These are phyloP conservation scores for Danio choprae DNA, from an alignment of 2,797 vertebrate species.

Conservation along the genomic window DNA sequence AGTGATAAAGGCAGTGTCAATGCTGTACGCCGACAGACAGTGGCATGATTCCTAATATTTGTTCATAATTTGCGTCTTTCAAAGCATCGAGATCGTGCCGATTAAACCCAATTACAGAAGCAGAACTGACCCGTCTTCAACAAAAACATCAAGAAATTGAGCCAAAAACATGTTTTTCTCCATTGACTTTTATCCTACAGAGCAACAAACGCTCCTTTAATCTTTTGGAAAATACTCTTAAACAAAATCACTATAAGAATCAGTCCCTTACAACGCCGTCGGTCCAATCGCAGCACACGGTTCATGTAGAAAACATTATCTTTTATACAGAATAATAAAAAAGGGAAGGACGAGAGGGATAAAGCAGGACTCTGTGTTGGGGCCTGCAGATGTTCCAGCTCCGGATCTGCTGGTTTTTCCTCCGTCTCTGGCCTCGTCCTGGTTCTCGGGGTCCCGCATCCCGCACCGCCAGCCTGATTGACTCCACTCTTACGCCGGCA, in stretches of 20 bases:
- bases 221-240: conserved; percentile 71
- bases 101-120: conserved; percentile 27
- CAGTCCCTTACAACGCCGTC: conserved; percentile 66
- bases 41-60: neutral
- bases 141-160: conserved; percentile 49
- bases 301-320: conserved; percentile 89
- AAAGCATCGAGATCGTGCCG: conserved; percentile 43
- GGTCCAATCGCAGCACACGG: conserved; percentile 79
- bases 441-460: too few species aligned
- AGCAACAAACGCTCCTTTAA: conserved; percentile 59
- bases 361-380: conserved; percentile 88
- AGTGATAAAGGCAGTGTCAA: conserved; percentile 50
- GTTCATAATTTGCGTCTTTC: neutral
- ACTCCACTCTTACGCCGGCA: conserved; percentile 92
- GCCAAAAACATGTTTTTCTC: conserved; percentile 37
- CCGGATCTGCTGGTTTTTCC: too few species aligned
- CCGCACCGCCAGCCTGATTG: conserved; percentile 76
- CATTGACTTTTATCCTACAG: conserved; percentile 46
- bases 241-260: conserved; percentile 71
- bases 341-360: conserved; percentile 95
- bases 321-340: conserved; percentile 96
- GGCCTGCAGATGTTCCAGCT: conserved; percentile 75
- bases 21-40: conserved; percentile 10
- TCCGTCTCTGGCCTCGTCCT: too few species aligned
- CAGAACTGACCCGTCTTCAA: conserved; percentile 50